phyloP scores from a whole-genome alignment of 1,140 invertebrate species.

The Arctopsyche grandis region DNA sequence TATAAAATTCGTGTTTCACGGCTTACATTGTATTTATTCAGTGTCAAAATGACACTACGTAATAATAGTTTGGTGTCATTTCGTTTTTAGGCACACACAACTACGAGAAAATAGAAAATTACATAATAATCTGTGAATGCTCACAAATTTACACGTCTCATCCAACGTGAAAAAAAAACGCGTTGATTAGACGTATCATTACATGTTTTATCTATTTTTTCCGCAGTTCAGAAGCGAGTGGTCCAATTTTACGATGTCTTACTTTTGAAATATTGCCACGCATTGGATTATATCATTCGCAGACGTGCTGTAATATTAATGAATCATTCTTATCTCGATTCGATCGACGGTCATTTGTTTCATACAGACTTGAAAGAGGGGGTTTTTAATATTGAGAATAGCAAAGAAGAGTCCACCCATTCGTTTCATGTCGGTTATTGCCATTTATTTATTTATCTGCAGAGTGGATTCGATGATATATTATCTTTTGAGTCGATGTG shows the following conservation, averaged over 20 bases:
- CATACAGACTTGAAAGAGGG: not conserved
- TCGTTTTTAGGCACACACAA: not conserved
- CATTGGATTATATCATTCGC: not conserved
- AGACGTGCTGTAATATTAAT: not conserved
- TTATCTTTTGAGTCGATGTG: not conserved
- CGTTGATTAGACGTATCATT: not conserved
- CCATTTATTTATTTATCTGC: not conserved
- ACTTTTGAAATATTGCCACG: not conserved
- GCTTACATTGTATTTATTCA: not conserved
- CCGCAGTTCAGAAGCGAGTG: not conserved
- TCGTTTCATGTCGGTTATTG: not conserved
- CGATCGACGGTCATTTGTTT: constrained; percentile 6
- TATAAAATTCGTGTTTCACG: not conserved
- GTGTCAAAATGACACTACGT: not conserved
- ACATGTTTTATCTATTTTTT: not conserved
- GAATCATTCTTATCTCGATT: not conserved
- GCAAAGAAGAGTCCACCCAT: not conserved
- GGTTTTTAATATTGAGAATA: not conserved
- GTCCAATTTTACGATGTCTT: constrained; percentile 1
- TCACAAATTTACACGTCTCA: constrained; percentile 16
- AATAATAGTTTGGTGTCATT: not conserved
- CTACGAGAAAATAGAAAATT: not conserved
- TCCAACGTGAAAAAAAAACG: not conserved
- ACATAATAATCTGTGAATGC: not conserved
- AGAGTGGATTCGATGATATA: not conserved